Evolutionary conservation across 2,888 invertebrate genomes (phyloP).

Genomic region (Pycnomerus fuliginosus): DNA sequence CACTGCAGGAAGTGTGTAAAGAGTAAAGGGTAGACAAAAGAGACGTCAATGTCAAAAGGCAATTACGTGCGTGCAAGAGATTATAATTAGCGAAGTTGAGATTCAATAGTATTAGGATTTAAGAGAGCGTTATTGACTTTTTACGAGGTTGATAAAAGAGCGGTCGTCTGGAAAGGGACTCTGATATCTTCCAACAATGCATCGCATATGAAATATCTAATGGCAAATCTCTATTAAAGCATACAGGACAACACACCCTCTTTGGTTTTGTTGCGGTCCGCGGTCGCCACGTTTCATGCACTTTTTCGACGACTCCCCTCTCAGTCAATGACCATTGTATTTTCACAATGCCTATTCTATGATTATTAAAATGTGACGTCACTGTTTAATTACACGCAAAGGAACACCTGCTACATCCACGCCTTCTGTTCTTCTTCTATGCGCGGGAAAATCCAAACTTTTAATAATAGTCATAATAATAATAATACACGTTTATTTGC

Average conservation of each 20-base stretch:
- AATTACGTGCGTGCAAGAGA: no score
- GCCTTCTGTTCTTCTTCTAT: no score
- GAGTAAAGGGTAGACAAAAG: no score
- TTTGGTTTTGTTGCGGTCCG: constrained; percentile 31
- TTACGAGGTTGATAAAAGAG: constrained; percentile 35
- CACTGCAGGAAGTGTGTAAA: no score
- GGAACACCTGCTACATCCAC: constrained; percentile 39
- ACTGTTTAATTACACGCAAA: constrained; percentile 39
- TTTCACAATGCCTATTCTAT: constrained; percentile 48
- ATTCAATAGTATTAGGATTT: constrained; percentile 17
- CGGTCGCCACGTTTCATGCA: constrained; percentile 26
- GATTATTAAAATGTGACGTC: constrained; percentile 48
- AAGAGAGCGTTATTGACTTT: constrained; percentile 33
- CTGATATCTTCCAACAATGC: constrained; percentile 41
- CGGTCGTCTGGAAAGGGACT: constrained; percentile 31
- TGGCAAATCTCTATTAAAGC: constrained; percentile 43
- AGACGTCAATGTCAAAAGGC: no score
- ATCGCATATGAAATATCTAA: constrained; percentile 41
- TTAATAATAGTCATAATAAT: no score
- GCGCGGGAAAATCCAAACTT: no score
- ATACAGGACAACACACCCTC: constrained; percentile 31
- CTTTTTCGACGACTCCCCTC: constrained; percentile 29
- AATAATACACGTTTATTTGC: no score
- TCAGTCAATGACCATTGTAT: constrained; percentile 47
- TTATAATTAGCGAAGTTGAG: constrained; percentile 18